Percentiles rank a stretch among this genome's conserved stretches.
Conservation (phyloP, 2,888 invertebrate genomes). For the Epinotia nisella region DNA sequence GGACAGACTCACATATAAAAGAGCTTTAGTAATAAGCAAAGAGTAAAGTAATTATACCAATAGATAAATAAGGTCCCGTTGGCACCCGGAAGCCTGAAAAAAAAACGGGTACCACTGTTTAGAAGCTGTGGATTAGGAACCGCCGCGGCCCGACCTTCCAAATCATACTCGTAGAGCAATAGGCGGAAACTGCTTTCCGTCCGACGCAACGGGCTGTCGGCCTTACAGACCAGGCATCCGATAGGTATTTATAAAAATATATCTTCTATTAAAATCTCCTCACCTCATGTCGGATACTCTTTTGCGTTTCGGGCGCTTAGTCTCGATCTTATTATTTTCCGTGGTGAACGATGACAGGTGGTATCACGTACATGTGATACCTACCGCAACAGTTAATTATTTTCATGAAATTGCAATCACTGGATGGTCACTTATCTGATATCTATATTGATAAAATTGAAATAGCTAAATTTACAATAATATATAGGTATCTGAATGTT, state of each 20-base stretch:
- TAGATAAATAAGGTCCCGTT: not conserved
- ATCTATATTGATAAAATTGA: not conserved
- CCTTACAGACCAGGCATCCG: not conserved
- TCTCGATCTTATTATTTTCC: slow-evolving; percentile 69
- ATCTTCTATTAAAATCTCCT: slow-evolving; percentile 46
- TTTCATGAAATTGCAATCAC: slow-evolving; percentile 20
- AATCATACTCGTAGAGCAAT: slow-evolving; percentile 21
- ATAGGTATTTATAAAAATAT: not conserved
- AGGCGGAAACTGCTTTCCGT: slow-evolving; percentile 29
- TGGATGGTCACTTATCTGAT: not conserved
- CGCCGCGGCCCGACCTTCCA: slow-evolving; percentile 13
- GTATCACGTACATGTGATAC: slow-evolving; percentile 82
- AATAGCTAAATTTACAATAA: not conserved
- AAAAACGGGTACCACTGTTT: not conserved
- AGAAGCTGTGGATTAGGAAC: not conserved
- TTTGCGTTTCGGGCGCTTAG: slow-evolving; percentile 73
- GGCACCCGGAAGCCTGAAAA: not conserved
- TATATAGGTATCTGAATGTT: not conserved
- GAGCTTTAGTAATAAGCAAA: too few relatives aligned
- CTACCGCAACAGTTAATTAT: slow-evolving; percentile 66
- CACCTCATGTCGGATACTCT: slow-evolving; percentile 81
- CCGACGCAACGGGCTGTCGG: slow-evolving; percentile 12
- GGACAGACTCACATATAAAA: not conserved
- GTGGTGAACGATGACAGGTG: slow-evolving; percentile 70
- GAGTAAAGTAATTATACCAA: too few relatives aligned